Conservation (phyloP, 1,140 invertebrate genomes). For the Drosophila navojoa region DNA sequence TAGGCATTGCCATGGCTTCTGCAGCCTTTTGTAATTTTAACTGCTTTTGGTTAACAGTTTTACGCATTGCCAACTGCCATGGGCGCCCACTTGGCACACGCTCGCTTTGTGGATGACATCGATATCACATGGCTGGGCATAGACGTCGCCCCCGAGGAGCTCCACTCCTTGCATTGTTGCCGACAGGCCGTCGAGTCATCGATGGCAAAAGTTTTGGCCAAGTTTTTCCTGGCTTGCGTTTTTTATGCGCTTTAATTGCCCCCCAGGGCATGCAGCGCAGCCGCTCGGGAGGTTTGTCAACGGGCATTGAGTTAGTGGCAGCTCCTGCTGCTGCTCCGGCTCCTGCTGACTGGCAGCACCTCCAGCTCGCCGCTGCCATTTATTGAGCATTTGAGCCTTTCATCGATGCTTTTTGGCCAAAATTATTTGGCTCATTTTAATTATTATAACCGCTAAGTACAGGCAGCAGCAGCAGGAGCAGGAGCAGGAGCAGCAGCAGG, state of each 20-base stretch:
- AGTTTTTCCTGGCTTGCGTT: conserved; percentile 69
- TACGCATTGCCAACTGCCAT: conserved; percentile 73
- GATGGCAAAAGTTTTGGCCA: conserved; percentile 73
- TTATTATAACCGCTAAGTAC: conserved; percentile 79
- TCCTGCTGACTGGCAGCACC: too few species aligned
- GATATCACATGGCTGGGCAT: conserved; percentile 65
- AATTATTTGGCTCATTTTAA: conserved; percentile 82
- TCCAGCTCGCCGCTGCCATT: conserved; percentile 45
- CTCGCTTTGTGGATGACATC: conserved; percentile 45
- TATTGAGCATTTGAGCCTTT: conserved; percentile 81
- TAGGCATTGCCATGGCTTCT: conserved; percentile 67
- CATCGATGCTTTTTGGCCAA: conserved; percentile 77
- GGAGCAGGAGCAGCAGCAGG: neutral
- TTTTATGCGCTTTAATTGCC: conserved; percentile 71
- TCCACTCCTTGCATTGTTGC: conserved; percentile 1
- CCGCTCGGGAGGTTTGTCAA: conserved; percentile 20
- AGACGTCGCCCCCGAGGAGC: neutral
- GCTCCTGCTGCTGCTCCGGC: neutral
- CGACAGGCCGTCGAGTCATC: conserved; percentile 55
- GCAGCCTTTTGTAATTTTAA: conserved; percentile 80
- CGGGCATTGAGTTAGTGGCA: conserved; percentile 59
- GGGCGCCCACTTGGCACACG: conserved; percentile 23
- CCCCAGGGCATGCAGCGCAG: conserved; percentile 44
- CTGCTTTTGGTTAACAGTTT: conserved; percentile 82
- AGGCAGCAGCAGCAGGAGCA: conserved; percentile 33